phyloP scores from a whole-genome alignment of 2,113 vertebrate species.

The Ceyx cyanopectus region DNA sequence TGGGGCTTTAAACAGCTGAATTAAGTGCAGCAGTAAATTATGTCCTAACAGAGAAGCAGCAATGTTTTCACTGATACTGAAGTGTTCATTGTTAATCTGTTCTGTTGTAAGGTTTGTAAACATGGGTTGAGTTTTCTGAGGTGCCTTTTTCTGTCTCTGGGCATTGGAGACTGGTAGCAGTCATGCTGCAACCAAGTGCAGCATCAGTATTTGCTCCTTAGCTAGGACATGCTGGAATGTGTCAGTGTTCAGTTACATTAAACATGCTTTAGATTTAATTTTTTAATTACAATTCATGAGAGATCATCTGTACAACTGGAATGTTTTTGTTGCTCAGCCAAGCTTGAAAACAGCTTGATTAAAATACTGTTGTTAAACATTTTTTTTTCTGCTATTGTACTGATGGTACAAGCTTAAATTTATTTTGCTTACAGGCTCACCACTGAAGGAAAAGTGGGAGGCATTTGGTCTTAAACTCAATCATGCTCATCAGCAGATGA shows the following conservation, averaged over 20 bases:
- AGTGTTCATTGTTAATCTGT: background rate
- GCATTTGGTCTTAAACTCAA: slow-evolving; percentile 86
- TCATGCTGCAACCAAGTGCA: background rate
- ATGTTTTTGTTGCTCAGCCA: background rate
- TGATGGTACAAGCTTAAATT: background rate
- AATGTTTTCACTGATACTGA: background rate
- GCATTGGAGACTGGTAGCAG: background rate
- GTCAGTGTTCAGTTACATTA: background rate
- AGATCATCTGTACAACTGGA: background rate
- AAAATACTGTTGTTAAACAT: background rate
- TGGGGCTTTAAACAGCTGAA: background rate
- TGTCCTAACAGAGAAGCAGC: background rate
- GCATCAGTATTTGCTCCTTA: background rate
- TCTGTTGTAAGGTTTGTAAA: background rate
- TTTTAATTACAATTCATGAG: background rate
- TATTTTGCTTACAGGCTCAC: slow-evolving; percentile 75
- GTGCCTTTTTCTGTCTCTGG: background rate
- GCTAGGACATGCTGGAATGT: background rate
- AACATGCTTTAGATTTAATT: background rate
- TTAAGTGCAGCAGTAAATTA: background rate
- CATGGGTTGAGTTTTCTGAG: background rate
- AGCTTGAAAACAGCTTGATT: background rate
- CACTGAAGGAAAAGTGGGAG: slow-evolving; percentile 92
- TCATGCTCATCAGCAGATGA: slow-evolving; percentile 95
- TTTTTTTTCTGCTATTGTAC: background rate